Evolutionary conservation across 2,797 vertebrate genomes (phyloP).

Genomic region (Phrynocephalus guinanensis): DNA sequence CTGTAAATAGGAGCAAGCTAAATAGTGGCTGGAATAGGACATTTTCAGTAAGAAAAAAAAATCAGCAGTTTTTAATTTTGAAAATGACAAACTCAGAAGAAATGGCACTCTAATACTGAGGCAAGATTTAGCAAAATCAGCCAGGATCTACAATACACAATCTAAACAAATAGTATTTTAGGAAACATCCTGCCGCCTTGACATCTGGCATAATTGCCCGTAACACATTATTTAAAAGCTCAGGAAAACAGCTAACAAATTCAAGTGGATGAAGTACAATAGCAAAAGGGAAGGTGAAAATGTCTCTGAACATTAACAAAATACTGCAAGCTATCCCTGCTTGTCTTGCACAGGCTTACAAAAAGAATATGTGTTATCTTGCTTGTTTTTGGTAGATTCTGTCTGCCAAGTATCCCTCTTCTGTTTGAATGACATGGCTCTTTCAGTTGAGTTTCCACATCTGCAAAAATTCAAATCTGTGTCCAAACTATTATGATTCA

Average conservation of each 20-base stretch:
- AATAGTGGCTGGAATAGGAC: too few species aligned
- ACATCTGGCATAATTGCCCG: too few species aligned
- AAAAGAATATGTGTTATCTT: not conserved
- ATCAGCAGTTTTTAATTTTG: too few species aligned
- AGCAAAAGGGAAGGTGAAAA: not conserved
- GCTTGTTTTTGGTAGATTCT: not conserved
- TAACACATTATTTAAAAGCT: not conserved
- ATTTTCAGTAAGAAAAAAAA: too few species aligned
- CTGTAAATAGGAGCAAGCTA: too few species aligned
- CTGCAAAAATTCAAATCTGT: not conserved
- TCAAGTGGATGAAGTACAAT: not conserved
- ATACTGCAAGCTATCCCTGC: not conserved
- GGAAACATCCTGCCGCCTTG: too few species aligned
- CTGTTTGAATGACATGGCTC: not conserved
- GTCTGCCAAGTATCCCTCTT: not conserved
- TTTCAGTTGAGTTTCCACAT: not conserved
- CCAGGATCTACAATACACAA: too few species aligned
- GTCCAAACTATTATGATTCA: not conserved
- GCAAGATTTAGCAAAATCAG: too few species aligned
- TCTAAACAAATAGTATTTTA: too few species aligned
- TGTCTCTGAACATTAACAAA: not conserved
- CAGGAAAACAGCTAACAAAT: not conserved
- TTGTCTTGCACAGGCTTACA: not conserved
- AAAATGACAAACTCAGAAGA: too few species aligned
- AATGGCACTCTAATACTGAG: too few species aligned